Evolutionary conservation across 2,888 invertebrate species (phyloP).

Genomic region (Liopterus haemorrhoidalis): DNA sequence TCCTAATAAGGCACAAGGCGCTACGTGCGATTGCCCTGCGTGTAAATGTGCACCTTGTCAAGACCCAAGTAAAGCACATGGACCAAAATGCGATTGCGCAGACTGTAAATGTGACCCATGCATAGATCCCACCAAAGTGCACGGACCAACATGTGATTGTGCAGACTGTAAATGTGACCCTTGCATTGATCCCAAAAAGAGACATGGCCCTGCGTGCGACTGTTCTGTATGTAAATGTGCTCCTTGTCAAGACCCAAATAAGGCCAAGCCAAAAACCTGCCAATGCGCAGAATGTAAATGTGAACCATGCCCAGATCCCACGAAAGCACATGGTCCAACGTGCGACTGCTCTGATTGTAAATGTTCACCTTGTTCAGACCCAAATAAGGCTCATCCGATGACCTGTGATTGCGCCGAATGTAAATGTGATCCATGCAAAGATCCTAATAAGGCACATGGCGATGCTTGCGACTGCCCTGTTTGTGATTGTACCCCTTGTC

Average conservation of each 20-base stretch:
- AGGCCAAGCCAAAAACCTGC: too few relatives aligned
- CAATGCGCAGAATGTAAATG: constrained; percentile 21
- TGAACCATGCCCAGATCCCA: constrained; percentile 13
- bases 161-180: constrained; percentile 8
- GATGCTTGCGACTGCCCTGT: constrained; percentile 13
- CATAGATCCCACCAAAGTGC: not conserved
- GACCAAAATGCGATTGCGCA: constrained; percentile 11
- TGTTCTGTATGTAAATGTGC: constrained; percentile 11
- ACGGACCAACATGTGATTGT: constrained; percentile 13
- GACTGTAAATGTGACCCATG: constrained; percentile 7
- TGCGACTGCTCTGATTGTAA: constrained; percentile 14
- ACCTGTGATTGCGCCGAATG: constrained; percentile 22
- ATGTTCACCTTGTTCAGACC: constrained; percentile 11
- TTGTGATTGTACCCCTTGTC: constrained; percentile 16
- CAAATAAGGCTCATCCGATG: constrained; percentile 10
- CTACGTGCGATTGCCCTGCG: too few relatives aligned
- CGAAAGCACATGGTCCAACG: constrained; percentile 9
- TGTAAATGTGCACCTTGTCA: constrained; percentile 11
- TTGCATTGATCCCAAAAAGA: not conserved
- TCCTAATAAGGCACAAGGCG: constrained; percentile 4
- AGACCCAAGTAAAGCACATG: constrained; percentile 5
- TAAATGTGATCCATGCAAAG: constrained; percentile 17
- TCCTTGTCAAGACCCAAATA: constrained; percentile 4
- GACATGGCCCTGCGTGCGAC: constrained; percentile 12
- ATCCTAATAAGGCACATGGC: constrained; percentile 12